Evolutionary conservation across 2,888 invertebrate species (phyloP), one percentile per base, ranked within the genome.

Genomic region (Xestia sexstrigata): DNA sequence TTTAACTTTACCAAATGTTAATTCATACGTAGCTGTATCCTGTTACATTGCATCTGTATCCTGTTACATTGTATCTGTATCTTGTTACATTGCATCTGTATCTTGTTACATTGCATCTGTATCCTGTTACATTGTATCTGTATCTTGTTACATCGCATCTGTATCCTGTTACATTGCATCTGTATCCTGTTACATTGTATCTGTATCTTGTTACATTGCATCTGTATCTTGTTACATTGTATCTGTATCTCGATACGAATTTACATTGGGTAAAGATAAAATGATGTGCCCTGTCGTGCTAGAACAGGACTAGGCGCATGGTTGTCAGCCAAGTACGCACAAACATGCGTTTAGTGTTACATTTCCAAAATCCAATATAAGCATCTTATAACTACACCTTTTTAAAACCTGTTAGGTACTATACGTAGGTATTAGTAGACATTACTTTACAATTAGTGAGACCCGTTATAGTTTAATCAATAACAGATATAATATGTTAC

Each of bases 381-480:
- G 74, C 70, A 73, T 63, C 52, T 75, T 81, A 62, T 5, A 66
- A 23, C 63, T 70, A 80, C 52, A 71, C 26, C 11, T 67, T 71
- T 70, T 75, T n/a, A 67, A 82, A 82, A 78, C 63, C 63, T 65
- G 26, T 67, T 78, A 55, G 60, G 15, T 30, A 73, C 58, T 58
- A 67, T 72, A 65, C 30, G 70, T 68, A 75, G 39, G 42, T 73
- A 45, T 62, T 62, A 71, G 62, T 85, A 68, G 49, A 78, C 71
- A 78, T 72, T 70, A 82, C 75, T 78, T 74, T 76, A 86, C 75
- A 74, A 66, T 52, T 58, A 74, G n/a, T 79, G 60, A 78, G 60
- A 79, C 86, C 78, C 74, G 78, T 86, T 84, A 86, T 67, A 73
- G 20, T 62, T 68, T 62, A 69, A 49, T 73, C 42, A 39, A 68